These are phyloP conservation scores for Trachelus iudaicus DNA, from an alignment of 2,888 invertebrate genomes.

Conservation along the genomic window DNA sequence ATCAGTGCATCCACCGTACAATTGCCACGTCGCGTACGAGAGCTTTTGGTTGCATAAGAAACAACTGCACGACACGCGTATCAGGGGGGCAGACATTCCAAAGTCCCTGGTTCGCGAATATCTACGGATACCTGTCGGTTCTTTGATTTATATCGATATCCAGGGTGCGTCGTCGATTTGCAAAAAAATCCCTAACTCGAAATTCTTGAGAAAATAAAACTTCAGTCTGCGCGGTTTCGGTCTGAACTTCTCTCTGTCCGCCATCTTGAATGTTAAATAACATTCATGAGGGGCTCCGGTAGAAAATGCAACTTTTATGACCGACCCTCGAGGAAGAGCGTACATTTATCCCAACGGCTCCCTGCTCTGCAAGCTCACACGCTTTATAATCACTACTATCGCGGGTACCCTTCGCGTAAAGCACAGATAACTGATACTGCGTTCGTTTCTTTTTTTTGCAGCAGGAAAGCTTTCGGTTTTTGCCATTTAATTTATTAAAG, in stretches of 20 bases:
- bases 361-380: background rate
- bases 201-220: background rate
- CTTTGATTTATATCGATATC: background rate
- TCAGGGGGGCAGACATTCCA: background rate
- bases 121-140: background rate
- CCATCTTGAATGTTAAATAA: conserved; percentile 35
- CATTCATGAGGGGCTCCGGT: conserved; percentile 39
- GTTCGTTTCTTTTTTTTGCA: background rate
- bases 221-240: background rate
- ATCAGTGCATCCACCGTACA: conserved; percentile 31
- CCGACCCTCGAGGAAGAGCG: conserved; percentile 30
- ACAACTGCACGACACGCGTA: background rate
- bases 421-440: conserved; percentile 43
- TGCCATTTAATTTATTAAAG: background rate
- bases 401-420: background rate
- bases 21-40: background rate
- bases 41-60: background rate
- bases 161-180: background rate
- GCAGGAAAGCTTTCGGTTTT: too few species aligned
- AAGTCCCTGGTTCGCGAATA: background rate
- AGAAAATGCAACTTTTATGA: conserved; percentile 48
- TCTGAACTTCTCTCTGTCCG: conserved; percentile 26
- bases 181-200: background rate
- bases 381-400: background rate
- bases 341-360: conserved; percentile 38